phyloP scores from a whole-genome alignment of 2,113 vertebrate genomes.

The Ictalurus punctatus region DNA sequence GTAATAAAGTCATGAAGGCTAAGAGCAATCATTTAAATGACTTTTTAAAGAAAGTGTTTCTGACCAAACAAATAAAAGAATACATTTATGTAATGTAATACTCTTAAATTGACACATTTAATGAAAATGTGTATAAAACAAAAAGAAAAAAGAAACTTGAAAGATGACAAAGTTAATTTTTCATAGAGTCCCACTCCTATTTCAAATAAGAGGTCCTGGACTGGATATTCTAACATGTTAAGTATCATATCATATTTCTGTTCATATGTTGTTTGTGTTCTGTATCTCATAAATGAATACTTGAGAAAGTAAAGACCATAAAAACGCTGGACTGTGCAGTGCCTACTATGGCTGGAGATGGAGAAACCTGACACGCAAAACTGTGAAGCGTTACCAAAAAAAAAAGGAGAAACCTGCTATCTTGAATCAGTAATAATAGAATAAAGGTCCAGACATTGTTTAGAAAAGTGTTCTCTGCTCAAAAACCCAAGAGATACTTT shows the following conservation, averaged over 20 bases:
- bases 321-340: neutral
- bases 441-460: slow-evolving; percentile 8
- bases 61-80: neutral
- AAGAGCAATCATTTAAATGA: neutral
- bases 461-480: neutral
- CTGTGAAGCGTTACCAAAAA: no score
- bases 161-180: neutral
- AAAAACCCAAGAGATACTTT: neutral
- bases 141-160: neutral
- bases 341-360: neutral
- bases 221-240: neutral
- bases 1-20: neutral
- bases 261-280: neutral
- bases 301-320: neutral
- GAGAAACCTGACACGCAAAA: neutral
- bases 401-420: neutral
- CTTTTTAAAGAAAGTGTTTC: neutral
- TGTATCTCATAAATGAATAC: neutral
- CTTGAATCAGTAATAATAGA: slow-evolving; percentile 10
- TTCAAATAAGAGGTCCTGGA: neutral
- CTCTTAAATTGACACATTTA: no score
- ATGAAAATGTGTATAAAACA: neutral
- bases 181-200: neutral
- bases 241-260: neutral
- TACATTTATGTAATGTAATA: no score